Conservation (phyloP, 2,888 invertebrate genomes). For the Ichneumon xanthorius region DNA sequence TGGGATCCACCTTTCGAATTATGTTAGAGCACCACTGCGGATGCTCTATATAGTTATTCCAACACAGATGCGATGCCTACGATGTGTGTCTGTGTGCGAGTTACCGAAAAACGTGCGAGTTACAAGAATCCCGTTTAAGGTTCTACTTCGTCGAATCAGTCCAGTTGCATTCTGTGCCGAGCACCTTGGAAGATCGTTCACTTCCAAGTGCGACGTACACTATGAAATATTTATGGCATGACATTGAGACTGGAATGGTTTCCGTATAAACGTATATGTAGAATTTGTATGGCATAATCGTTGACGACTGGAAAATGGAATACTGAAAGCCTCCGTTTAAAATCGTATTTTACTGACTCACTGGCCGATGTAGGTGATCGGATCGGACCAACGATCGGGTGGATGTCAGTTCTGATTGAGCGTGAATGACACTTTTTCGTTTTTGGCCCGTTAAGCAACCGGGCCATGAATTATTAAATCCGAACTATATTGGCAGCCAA, state of each 20-base stretch:
- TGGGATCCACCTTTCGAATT: constrained; percentile 50
- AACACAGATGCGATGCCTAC: no score
- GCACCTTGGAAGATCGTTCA: background rate
- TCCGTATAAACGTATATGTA: background rate
- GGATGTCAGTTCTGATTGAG: no score
- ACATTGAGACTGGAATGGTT: background rate
- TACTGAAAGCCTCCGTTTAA: background rate
- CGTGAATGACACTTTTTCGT: no score
- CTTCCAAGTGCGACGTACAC: background rate
- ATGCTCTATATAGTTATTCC: constrained; percentile 4
- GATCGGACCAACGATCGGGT: no score
- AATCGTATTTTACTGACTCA: background rate
- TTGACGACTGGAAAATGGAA: background rate
- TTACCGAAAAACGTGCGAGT: constrained; percentile 7
- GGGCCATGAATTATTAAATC: no score
- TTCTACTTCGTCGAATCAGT: background rate
- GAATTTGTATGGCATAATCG: constrained; percentile 6
- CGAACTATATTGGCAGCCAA: no score
- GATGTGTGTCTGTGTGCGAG: background rate
- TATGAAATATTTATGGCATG: constrained; percentile 33
- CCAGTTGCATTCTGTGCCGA: constrained; percentile 21
- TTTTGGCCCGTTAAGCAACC: no score
- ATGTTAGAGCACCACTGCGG: constrained; percentile 16
- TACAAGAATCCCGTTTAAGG: constrained; percentile 2
- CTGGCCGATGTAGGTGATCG: background rate